These are phyloP conservation scores for Aricia agestis DNA, from an alignment of 1,140 invertebrate species.

Conservation along the genomic window DNA sequence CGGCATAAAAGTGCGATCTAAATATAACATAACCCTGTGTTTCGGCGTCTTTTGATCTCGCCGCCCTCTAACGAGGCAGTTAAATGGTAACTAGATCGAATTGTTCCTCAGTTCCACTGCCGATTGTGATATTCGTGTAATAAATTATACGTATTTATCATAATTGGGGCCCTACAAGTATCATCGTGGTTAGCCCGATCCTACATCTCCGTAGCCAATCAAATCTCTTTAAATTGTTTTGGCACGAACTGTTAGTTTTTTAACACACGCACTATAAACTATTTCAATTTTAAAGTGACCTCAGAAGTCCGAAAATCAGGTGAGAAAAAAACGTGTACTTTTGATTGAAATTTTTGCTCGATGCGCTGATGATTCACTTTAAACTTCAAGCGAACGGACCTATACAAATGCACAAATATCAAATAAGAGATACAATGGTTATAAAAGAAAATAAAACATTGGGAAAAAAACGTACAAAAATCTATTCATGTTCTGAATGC, in stretches of 20 bases:
- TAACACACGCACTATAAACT: too few relatives aligned
- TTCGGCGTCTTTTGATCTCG: conserved; percentile 70
- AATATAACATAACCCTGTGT: conserved; percentile 30
- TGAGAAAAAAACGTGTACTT: too few relatives aligned
- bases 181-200: too few relatives aligned
- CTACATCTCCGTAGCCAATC: too few relatives aligned
- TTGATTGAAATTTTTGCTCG: too few relatives aligned
- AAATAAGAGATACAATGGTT: neutral
- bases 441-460: neutral
- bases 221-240: too few relatives aligned
- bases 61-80: conserved; percentile 67
- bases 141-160: neutral
- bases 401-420: neutral
- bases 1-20: conserved; percentile 6
- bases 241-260: too few relatives aligned
- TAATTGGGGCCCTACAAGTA: neutral
- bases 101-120: conserved; percentile 33
- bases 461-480: neutral
- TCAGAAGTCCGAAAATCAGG: too few relatives aligned
- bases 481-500: conserved; percentile 4
- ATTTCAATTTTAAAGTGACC: too few relatives aligned
- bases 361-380: too few relatives aligned
- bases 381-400: too few relatives aligned
- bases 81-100: conserved; percentile 62
- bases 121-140: neutral